These are phyloP conservation scores for Acromyrmex charruanus DNA, from an alignment of 1,140 invertebrate species.

Conservation along the genomic window DNA sequence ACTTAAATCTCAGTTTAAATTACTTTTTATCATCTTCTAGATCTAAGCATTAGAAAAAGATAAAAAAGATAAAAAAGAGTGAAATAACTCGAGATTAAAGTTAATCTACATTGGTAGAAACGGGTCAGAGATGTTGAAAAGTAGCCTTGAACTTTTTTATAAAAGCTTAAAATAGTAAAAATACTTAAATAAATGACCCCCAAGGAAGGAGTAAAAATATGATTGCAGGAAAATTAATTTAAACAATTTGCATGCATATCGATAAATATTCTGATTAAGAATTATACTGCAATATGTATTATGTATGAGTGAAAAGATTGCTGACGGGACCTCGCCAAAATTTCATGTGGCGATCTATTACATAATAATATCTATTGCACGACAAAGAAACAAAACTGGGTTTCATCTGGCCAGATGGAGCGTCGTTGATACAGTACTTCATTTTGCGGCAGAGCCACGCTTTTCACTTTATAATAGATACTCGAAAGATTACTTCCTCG, in stretches of 20 bases:
- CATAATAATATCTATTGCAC: neutral
- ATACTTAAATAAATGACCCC: no score
- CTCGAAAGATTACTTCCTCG: conserved; percentile 69
- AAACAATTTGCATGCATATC: neutral
- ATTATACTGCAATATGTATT: neutral
- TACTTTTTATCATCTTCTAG: no score
- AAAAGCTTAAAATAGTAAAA: no score
- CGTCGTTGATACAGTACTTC: conserved; percentile 59
- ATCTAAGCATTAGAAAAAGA: no score
- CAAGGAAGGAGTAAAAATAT: no score
- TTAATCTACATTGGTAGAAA: no score
- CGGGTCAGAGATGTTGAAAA: no score
- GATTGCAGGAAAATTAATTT: no score
- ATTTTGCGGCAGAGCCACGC: conserved; percentile 55
- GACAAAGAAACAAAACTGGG: neutral
- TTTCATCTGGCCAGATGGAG: conserved; percentile 54
- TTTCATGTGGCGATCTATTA: neutral
- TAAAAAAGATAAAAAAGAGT: no score
- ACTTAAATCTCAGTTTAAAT: no score
- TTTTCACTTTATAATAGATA: conserved; percentile 72
- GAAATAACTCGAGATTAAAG: no score
- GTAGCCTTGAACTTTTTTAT: no score
- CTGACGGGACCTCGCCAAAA: neutral
- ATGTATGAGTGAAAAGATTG: neutral
- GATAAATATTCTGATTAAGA: neutral